Evolutionary conservation across 2,888 invertebrate species (phyloP).

Genomic region (Sarcophaga carnaria): DNA sequence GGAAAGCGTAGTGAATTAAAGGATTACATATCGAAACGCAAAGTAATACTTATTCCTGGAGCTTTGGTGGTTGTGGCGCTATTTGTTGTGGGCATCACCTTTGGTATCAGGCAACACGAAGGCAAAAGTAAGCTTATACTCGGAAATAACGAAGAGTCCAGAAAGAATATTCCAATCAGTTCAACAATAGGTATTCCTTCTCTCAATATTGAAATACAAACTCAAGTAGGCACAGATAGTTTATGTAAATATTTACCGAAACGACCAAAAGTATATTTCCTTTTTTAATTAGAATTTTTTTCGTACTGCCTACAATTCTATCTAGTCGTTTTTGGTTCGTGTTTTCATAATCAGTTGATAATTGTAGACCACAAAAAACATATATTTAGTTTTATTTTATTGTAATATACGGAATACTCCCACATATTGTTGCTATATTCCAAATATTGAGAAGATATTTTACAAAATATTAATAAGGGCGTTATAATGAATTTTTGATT

Average conservation of each 20-base stretch:
- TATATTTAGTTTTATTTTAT: too few species aligned
- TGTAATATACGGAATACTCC: too few species aligned
- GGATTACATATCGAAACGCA: constrained; percentile 71
- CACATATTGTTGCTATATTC: too few species aligned
- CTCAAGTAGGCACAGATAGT: constrained; percentile 1
- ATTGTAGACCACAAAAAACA: too few species aligned
- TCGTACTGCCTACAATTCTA: too few species aligned
- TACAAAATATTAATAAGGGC: too few species aligned
- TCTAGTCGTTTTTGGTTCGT: too few species aligned
- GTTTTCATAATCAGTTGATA: too few species aligned
- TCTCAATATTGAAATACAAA: constrained; percentile 43
- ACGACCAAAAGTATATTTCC: not conserved
- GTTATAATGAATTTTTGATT: too few species aligned
- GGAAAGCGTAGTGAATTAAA: constrained; percentile 56
- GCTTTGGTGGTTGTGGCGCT: constrained; percentile 55
- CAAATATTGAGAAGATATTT: too few species aligned
- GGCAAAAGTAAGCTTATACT: constrained; percentile 78
- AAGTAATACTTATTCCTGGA: constrained; percentile 70
- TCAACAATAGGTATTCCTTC: constrained; percentile 81
- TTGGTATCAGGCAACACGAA: constrained; percentile 67
- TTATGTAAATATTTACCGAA: not conserved
- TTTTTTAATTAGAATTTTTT: not conserved
- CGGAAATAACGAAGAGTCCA: constrained; percentile 81
- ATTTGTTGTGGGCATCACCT: constrained; percentile 71
- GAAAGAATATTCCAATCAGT: constrained; percentile 81